Evolutionary conservation across 2,797 vertebrate species (phyloP).

Genomic region (Aplochiton taeniatus): DNA sequence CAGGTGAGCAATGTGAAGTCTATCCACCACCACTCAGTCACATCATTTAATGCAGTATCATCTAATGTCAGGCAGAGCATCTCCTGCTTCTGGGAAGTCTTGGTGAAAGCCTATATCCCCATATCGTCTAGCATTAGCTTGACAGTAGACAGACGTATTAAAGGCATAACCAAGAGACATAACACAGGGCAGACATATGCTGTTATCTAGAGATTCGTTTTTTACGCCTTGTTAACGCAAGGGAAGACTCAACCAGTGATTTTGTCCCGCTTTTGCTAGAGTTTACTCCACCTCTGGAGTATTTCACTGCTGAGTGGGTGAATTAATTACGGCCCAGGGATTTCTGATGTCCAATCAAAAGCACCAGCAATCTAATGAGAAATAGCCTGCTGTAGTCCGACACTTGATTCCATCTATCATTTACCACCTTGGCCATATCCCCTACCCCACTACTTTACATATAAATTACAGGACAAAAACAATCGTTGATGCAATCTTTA

Average conservation of each 20-base stretch:
- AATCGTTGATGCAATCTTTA: slow-evolving; percentile 32
- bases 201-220: slow-evolving; percentile 44
- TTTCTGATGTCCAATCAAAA: slow-evolving; percentile 50
- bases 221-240: slow-evolving; percentile 17
- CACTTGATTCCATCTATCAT: slow-evolving; percentile 57
- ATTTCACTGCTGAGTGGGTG: slow-evolving; percentile 40
- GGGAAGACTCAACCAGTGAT: slow-evolving; percentile 21
- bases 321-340: slow-evolving; percentile 57
- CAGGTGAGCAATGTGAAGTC: slow-evolving; percentile 51
- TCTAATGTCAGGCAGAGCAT: slow-evolving; percentile 26
- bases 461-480: slow-evolving; percentile 34
- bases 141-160: slow-evolving; percentile 19
- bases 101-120: slow-evolving; percentile 11
- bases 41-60: slow-evolving; percentile 37
- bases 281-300: slow-evolving; percentile 33
- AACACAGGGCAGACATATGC: slow-evolving; percentile 26
- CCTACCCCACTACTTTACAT: slow-evolving; percentile 27
- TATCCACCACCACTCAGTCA: slow-evolving; percentile 19
- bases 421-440: slow-evolving; percentile 34
- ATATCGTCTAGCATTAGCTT: slow-evolving; percentile 11
- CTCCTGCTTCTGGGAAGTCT: slow-evolving; percentile 18
- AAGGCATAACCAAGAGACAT: slow-evolving; percentile 24
- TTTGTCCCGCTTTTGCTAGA: slow-evolving; percentile 16
- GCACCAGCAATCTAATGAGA: slow-evolving; percentile 60
- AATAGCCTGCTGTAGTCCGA: slow-evolving; percentile 44